A percentile compares a stretch with the other conserved stretches of the same genome.
Conservation (phyloP, 2,888 invertebrate genomes). For the Pheosia gnoma region DNA sequence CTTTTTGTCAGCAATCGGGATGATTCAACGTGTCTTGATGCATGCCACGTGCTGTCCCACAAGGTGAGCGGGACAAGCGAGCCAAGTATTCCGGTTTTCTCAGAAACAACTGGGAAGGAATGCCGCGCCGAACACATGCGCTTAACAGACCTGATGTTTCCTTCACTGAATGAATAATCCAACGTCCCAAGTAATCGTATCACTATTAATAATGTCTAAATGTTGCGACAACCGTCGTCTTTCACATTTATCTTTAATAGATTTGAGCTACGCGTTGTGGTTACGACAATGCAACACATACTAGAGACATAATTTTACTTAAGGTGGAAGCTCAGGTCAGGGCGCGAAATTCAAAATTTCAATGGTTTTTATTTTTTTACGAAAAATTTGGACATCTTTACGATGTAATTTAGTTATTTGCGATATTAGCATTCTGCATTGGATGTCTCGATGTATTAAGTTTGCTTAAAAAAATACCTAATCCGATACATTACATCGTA, state of each 20-base stretch:
- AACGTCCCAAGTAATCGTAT: background rate
- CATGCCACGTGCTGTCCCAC: conserved; percentile 46
- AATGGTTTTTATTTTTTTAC: no score
- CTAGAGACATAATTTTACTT: conserved; percentile 17
- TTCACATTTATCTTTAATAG: conserved; percentile 4
- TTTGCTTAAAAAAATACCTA: no score
- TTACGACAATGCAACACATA: conserved; percentile 13
- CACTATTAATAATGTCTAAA: background rate
- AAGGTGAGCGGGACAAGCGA: conserved; percentile 38
- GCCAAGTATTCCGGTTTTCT: conserved; percentile 63
- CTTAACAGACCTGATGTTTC: conserved; percentile 48
- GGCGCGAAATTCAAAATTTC: no score
- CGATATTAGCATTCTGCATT: no score
- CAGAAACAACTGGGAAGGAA: conserved; percentile 44
- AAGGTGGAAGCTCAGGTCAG: no score
- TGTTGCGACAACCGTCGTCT: background rate
- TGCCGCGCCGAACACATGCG: conserved; percentile 48
- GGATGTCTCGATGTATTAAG: no score
- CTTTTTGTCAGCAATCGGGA: conserved; percentile 8
- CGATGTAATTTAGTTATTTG: no score
- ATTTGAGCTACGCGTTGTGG: conserved; percentile 1
- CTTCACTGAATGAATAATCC: conserved; percentile 18
- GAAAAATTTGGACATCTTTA: no score
- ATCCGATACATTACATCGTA: no score
- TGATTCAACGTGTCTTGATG: conserved; percentile 50